Evolutionary conservation across 2,113 vertebrate genomes (phyloP).

Genomic region (Elachura formosa): DNA sequence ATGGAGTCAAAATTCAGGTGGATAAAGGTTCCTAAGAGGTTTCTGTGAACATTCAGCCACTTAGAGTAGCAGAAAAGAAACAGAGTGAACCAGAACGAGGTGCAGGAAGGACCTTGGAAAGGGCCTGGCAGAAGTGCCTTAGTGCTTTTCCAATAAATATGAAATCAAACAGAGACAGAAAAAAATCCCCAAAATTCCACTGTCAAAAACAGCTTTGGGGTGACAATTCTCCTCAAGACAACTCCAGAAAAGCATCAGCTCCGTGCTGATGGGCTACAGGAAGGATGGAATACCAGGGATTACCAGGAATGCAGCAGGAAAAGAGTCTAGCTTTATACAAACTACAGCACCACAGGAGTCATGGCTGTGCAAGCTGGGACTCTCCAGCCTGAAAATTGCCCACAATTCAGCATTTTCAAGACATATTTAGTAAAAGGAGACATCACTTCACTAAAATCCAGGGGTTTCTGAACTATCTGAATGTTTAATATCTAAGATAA

Average conservation of each 20-base stretch:
- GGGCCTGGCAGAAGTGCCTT: background rate
- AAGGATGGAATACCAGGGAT: background rate
- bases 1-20: background rate
- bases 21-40: background rate
- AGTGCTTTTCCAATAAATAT: background rate
- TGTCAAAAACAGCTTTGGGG: background rate
- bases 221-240: rapidly evolving
- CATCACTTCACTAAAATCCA: background rate
- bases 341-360: background rate
- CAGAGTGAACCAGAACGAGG: background rate
- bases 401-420: background rate
- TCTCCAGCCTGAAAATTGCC: background rate
- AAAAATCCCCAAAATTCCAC: background rate
- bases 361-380: background rate
- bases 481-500: background rate
- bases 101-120: background rate
- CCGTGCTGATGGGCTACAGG: background rate
- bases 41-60: background rate
- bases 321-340: background rate
- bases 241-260: background rate
- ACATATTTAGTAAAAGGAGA: background rate
- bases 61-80: background rate
- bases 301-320: background rate
- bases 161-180: background rate
- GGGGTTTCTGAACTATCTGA: background rate